phyloP scores from a whole-genome alignment of 2,797 vertebrate genomes.

The Hippoglossus hippoglossus region DNA sequence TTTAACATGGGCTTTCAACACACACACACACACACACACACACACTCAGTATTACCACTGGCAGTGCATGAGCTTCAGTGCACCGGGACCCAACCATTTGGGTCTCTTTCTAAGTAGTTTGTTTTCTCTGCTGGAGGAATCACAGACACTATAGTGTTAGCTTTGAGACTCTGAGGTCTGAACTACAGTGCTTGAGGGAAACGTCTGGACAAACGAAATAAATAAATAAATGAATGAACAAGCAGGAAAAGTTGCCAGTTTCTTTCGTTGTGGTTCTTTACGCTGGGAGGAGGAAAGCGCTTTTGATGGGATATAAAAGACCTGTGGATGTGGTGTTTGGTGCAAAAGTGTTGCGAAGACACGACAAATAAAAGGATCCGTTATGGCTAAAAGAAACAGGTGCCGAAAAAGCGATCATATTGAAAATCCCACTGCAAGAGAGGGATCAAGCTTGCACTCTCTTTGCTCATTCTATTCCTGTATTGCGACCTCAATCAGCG shows the following conservation, averaged over 20 bases:
- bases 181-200: constrained; percentile 58
- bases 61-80: constrained; percentile 31
- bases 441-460: not conserved
- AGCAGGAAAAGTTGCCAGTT: constrained; percentile 38
- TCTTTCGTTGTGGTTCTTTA: constrained; percentile 38
- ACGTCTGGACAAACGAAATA: constrained; percentile 53
- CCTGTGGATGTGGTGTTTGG: constrained; percentile 24
- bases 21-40: constrained; percentile 6
- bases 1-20: constrained; percentile 1
- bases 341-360: constrained; percentile 20
- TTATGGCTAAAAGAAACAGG: constrained; percentile 9
- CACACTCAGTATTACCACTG: constrained; percentile 26
- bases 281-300: constrained; percentile 26
- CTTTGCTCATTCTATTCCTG: not conserved
- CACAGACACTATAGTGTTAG: constrained; percentile 53
- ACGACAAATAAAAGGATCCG: not conserved
- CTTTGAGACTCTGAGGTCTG: constrained; percentile 53
- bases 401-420: constrained; percentile 18
- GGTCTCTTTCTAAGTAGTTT: constrained; percentile 55
- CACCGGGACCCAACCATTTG: constrained; percentile 37
- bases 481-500: constrained; percentile 2
- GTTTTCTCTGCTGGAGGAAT: constrained; percentile 63
- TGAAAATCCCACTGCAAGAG: constrained; percentile 10
- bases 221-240: constrained; percentile 22
- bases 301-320: constrained; percentile 54